Evolutionary conservation across 1,140 invertebrate species (phyloP), one percentile per base, ranked within the genome.

Genomic region (Onthophagus taurus): DNA sequence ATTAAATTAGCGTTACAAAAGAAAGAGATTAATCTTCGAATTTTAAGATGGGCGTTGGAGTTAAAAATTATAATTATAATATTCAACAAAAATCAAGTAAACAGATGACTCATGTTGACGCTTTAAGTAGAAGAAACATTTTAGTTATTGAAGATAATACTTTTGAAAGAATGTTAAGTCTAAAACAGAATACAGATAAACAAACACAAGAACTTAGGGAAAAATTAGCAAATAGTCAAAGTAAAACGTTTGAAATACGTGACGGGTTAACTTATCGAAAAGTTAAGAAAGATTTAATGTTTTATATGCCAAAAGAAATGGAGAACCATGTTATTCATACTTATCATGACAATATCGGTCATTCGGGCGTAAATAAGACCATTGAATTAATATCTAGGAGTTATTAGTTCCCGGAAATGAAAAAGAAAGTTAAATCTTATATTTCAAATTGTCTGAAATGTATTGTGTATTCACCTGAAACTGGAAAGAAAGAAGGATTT

Each of bases 131-230:
- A 33, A 9, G 8, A 13, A 5, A 3, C 4, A 43, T 55, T 13
- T 42, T 45, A 4, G 39, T 57, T 8, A 46, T 57, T 6, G 26
- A 49, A 7, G 48, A 53, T 21, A 50, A 42, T 37, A 31, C 36
- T 4, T 48, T 50, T 38, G 48, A 50, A 26, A n/a, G 24, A 12
- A 47, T 47, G 23, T 31, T 52, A 17, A 8, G 23, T 18, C 31
- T 54, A 12, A 20, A 37, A 13, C 49, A 55, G 24, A 39, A 50
- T 21, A 1, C 34, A 8, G 54, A 43, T 31, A 12, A 2, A 14
- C 2, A 43, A 17, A 43, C 31, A 6, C 6, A 11, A 11, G 21
- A 43, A 43, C 31, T 43, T 44, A 37, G 16, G 17, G 24, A 18
- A 9, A 21, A 37, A 3, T 31, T 46, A 26, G 44, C 30, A 31